phyloP scores from a whole-genome alignment of 2,113 vertebrate species.

The Poeciliopsis turrubarensis region DNA sequence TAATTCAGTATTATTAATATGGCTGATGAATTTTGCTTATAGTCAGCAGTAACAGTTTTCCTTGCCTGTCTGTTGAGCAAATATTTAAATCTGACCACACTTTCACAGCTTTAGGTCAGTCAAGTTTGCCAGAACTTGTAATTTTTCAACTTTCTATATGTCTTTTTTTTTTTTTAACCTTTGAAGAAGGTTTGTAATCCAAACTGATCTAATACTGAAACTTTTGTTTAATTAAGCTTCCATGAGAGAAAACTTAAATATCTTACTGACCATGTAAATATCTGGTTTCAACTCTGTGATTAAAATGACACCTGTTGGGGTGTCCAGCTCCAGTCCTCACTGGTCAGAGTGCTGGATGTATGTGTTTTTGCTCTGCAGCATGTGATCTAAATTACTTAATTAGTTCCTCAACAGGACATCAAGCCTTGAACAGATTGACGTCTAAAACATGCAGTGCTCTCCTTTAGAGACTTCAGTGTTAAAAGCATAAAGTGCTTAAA shows the following conservation, averaged over 20 bases:
- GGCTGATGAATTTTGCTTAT: neutral
- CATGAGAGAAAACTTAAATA: too few relatives aligned
- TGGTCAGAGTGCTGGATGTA: too few relatives aligned
- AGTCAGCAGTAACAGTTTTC: neutral
- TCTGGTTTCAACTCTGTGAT: too few relatives aligned
- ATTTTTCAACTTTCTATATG: too few relatives aligned
- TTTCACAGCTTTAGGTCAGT: neutral
- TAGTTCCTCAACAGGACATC: neutral
- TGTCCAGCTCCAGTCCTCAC: too few relatives aligned
- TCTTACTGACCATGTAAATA: neutral
- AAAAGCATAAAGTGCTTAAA: neutral
- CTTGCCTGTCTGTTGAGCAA: neutral
- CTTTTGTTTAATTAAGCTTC: too few relatives aligned
- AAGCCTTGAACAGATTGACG: neutral
- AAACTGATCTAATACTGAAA: too few relatives aligned
- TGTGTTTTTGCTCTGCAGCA: too few relatives aligned
- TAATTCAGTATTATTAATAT: conserved; percentile 8
- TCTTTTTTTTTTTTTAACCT: too few relatives aligned
- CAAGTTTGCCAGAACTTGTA: neutral
- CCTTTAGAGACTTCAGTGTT: neutral
- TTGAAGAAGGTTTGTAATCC: too few relatives aligned
- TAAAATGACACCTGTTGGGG: too few relatives aligned
- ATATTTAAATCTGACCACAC: neutral
- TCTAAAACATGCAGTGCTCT: neutral
- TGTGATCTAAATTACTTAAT: neutral